A percentile compares a stretch with the other conserved stretches of the same genome.
Evolutionary conservation across 1,140 invertebrate species (phyloP).

Genomic region (Steinernema khuongi): DNA sequence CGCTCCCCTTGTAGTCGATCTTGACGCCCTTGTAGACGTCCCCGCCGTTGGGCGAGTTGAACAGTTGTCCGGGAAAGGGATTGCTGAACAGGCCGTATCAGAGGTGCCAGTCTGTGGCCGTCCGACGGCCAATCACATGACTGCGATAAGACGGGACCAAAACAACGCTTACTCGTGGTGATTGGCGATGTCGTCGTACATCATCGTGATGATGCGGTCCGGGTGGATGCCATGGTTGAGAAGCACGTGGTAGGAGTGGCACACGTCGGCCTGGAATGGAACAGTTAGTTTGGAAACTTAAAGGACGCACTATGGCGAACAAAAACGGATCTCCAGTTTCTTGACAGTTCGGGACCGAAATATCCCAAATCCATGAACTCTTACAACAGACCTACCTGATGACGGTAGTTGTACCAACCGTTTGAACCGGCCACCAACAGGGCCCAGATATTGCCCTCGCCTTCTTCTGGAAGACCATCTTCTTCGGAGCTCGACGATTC

Average conservation of each 20-base stretch:
- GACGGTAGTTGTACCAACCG: constrained; percentile 65
- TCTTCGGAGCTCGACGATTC: neutral
- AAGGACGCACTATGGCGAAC: no score
- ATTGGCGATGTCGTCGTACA: constrained; percentile 61
- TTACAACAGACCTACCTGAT: constrained; percentile 54
- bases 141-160: neutral
- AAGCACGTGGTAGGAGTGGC: constrained; percentile 60
- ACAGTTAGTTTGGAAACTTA: neutral
- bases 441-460: constrained; percentile 53
- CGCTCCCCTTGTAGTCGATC: constrained; percentile 66
- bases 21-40: constrained; percentile 66
- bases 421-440: constrained; percentile 66
- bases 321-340: no score
- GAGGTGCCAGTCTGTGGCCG: neutral
- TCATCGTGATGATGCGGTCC: constrained; percentile 60
- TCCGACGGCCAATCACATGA: neutral
- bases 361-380: no score
- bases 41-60: constrained; percentile 65
- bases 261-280: constrained; percentile 59
- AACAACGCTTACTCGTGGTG: constrained; percentile 53
- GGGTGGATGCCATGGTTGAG: constrained; percentile 58
- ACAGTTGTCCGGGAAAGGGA: constrained; percentile 64
- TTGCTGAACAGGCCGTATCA: constrained; percentile 61
- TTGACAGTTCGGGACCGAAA: no score
- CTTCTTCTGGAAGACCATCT: neutral